Evolutionary conservation across 2,797 vertebrate species (phyloP), one percentile per base, ranked within the genome.

Genomic region (Arctocebus calabarensis): DNA sequence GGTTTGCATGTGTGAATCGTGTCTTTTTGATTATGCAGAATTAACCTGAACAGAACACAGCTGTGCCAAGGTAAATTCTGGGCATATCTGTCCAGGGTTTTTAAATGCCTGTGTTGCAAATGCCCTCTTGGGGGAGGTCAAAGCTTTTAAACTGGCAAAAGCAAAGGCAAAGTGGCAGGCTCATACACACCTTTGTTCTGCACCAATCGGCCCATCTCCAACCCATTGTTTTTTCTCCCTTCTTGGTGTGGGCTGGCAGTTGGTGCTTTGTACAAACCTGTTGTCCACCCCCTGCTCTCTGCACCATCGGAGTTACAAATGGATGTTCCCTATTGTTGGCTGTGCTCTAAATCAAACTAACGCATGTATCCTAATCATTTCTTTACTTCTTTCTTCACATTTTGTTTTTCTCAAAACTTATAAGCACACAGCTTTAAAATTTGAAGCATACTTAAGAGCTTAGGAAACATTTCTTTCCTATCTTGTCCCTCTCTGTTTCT

Each of bases 11-110:
- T 97, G 92, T 94, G 84, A 95, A 45, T 96, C 73, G 48, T 95
- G 66, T 83, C 52, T 71, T 86, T 96, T 93, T 83, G 73, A 96
- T 95, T 94, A 95, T 70, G 48, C 68, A 73, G 84, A 95, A 94
- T 97, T 92, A 93, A 95, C 68, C 84, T 74, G 61, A 97, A 89
- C 68, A 95, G 95, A 96, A 95, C 68, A 93, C 96, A 96, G 88
- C 81, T 89, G 84, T 68, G 75, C 32, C 81, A 89, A 88, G 48
- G 86, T 83, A 93, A 96, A 84, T 61, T 93, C 40, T 55, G 34
- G 14, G 11, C 88, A 9, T 64, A 48, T 94, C 73, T 89, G 25
- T 61, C 48, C 87, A 48, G 22, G 1, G 52, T 90, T 95, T 95
- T 59, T 62, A 78, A 91, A 90, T 59, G 40, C 37, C 37, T 27